Evolutionary conservation across 1,140 invertebrate species (phyloP).

Genomic region (Ostrea denselamellosa): DNA sequence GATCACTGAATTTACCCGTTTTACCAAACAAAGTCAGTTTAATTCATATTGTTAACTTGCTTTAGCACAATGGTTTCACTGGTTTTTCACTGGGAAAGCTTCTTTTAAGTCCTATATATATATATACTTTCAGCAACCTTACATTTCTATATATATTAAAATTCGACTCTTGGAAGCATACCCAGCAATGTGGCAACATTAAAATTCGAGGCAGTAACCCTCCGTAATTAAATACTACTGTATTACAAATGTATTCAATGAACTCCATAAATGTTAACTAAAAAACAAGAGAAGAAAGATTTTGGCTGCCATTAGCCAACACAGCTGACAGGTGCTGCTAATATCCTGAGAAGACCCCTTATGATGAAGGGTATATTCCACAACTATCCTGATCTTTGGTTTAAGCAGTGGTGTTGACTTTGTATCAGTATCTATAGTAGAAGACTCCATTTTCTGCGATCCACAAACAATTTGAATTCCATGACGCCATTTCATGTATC

Average conservation of each 20-base stretch:
- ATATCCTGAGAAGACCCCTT: constrained; percentile 13
- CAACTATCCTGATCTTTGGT: constrained; percentile 21
- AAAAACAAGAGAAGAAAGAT: background rate
- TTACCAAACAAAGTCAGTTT: background rate
- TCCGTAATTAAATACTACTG: constrained; percentile 19
- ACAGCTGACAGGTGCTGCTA: constrained; percentile 26
- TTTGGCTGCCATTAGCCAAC: constrained; percentile 34
- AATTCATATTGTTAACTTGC: constrained; percentile 20
- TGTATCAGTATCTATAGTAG: background rate
- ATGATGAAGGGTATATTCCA: background rate
- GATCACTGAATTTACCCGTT: constrained; percentile 17
- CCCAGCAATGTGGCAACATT: background rate
- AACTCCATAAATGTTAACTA: background rate
- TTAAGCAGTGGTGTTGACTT: constrained; percentile 4
- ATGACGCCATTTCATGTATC: background rate
- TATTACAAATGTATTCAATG: background rate
- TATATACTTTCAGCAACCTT: too few relatives aligned
- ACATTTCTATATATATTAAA: too few relatives aligned
- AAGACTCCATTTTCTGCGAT: background rate
- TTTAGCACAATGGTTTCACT: background rate
- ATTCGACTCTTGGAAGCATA: background rate
- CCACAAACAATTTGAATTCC: background rate
- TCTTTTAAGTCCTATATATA: too few relatives aligned
- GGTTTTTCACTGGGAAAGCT: too few relatives aligned
- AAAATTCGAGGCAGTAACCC: background rate